Conservation (phyloP, 30 jellyfish, hydroid and myxozoan species). For the Hydractinia symbiolongicarpus region DNA sequence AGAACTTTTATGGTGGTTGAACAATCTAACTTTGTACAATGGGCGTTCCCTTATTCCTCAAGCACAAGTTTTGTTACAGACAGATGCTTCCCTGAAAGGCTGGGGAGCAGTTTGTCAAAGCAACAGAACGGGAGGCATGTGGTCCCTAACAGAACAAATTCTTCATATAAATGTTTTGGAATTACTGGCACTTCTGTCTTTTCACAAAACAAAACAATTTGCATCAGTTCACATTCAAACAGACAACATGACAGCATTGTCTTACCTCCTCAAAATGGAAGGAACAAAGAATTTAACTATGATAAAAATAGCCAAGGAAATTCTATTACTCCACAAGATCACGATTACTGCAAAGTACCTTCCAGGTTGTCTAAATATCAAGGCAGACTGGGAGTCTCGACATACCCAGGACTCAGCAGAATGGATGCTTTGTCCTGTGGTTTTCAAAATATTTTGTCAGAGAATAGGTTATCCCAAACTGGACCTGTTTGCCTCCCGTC, state of each 20-base stretch:
- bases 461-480: not conserved
- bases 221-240: not conserved
- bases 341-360: conserved; percentile 7
- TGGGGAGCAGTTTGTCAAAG: conserved; percentile 6
- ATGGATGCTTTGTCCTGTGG: not conserved
- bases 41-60: not conserved
- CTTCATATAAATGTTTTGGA: not conserved
- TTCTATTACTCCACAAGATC: not conserved
- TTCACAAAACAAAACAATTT: not conserved
- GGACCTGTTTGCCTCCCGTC: conserved; percentile 5
- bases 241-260: too few species aligned
- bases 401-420: conserved; percentile 1
- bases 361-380: not conserved
- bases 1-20: not conserved
- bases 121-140: not conserved
- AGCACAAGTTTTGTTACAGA: not conserved
- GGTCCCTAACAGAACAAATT: not conserved
- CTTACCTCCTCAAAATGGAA: too few species aligned
- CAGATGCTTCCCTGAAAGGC: conserved; percentile 2
- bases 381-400: conserved; percentile 7
- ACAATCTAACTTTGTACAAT: not conserved
- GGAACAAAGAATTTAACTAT: too few species aligned
- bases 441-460: not conserved
- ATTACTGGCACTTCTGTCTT: not conserved
- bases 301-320: not conserved